These are phyloP conservation scores for Butorides virescens DNA, from an alignment of 2,113 vertebrate genomes.

Conservation along the genomic window DNA sequence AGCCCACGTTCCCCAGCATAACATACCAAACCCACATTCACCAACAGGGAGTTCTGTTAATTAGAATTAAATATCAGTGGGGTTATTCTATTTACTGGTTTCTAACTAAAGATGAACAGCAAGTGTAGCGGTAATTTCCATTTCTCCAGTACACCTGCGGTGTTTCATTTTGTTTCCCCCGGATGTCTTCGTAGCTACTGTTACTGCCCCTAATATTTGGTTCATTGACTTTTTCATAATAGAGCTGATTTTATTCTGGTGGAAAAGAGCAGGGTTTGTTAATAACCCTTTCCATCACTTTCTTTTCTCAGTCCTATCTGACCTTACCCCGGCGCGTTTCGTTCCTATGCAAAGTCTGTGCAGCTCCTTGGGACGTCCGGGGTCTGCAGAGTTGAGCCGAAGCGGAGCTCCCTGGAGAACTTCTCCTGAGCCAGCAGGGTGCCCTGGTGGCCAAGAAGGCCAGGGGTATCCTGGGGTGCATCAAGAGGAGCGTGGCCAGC, in stretches of 20 bases:
- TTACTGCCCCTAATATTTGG: background rate
- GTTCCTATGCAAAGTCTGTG: background rate
- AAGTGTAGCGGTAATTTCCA: background rate
- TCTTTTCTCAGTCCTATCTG: background rate
- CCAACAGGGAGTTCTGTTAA: background rate
- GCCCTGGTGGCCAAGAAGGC: no score
- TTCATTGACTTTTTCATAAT: background rate
- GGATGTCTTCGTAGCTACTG: background rate
- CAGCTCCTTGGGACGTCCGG: background rate
- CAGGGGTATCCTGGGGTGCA: no score
- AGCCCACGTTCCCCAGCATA: background rate
- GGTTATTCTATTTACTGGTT: background rate
- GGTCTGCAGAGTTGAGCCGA: background rate
- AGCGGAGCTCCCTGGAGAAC: background rate
- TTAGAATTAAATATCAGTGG: background rate
- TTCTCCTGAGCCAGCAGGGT: background rate
- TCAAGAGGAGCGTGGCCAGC: no score
- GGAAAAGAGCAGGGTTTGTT: background rate
- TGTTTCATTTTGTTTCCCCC: background rate
- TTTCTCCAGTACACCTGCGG: background rate
- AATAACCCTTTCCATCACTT: background rate
- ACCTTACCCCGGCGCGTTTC: background rate
- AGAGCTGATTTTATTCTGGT: background rate
- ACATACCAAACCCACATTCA: background rate
- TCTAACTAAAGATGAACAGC: background rate